Conservation (phyloP, 2,797 vertebrate species). For the Phylloscopus collybita region DNA sequence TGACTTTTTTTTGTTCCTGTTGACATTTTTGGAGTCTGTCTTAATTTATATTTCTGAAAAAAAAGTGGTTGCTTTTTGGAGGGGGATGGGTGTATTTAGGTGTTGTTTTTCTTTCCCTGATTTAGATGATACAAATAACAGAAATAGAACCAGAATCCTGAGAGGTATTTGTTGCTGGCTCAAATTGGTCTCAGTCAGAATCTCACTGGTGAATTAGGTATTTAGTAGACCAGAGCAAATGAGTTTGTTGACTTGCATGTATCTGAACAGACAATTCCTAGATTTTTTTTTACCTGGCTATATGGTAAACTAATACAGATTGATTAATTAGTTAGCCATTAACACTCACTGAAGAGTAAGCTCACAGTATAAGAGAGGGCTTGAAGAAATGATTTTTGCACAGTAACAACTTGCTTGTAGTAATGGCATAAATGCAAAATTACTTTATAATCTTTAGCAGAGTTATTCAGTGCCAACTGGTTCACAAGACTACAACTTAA, state of each 20-base stretch:
- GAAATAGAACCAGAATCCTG: background rate
- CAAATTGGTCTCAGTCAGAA: background rate
- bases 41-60: background rate
- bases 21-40: background rate
- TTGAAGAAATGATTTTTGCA: background rate
- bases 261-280: background rate
- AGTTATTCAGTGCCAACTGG: background rate
- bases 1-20: accelerated
- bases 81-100: accelerated
- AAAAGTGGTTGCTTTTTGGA: accelerated
- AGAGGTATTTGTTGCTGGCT: background rate
- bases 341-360: background rate
- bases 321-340: background rate
- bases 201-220: background rate
- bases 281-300: background rate
- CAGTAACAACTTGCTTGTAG: background rate
- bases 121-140: background rate
- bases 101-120: background rate
- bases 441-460: background rate
- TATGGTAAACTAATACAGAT: background rate
- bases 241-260: background rate
- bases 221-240: background rate
- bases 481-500: background rate
- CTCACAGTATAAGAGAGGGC: background rate
- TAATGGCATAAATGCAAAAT: background rate